Evolutionary conservation across 1,140 invertebrate species (phyloP).

Genomic region (Aphis craccivora): DNA sequence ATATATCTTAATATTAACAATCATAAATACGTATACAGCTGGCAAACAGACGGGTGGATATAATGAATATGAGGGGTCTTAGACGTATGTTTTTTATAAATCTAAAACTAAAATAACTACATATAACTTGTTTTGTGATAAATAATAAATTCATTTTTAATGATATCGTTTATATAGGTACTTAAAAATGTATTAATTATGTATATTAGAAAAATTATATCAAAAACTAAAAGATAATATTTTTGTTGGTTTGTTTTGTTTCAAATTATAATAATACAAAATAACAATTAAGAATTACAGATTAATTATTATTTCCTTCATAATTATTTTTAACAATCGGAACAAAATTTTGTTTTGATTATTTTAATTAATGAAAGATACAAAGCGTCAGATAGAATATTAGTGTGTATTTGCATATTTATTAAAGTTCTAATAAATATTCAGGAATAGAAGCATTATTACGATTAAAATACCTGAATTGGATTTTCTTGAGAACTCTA

Average conservation of each 20-base stretch:
- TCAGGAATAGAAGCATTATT: not conserved
- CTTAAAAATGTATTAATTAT: too few species aligned
- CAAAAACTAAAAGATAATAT: too few species aligned
- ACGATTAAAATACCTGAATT: not conserved
- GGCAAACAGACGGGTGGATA: too few species aligned
- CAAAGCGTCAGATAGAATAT: not conserved
- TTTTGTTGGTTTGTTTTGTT: not conserved
- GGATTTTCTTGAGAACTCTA: not conserved
- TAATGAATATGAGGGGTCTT: too few species aligned
- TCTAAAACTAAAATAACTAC: too few species aligned
- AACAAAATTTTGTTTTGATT: not conserved
- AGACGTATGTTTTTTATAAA: too few species aligned
- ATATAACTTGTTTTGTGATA: too few species aligned
- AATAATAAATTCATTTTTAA: too few species aligned
- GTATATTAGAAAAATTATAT: too few species aligned
- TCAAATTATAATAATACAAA: not conserved
- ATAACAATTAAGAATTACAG: not conserved
- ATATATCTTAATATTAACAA: too few species aligned
- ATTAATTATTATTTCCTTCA: not conserved
- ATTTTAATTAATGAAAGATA: not conserved
- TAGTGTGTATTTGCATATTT: not conserved
- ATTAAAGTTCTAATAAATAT: slow-evolving; percentile 24
- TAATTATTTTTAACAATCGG: not conserved
- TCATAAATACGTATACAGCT: too few species aligned
- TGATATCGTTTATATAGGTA: too few species aligned